Conservation (phyloP, 2,888 invertebrate genomes). For the Tenodera sinensis region DNA sequence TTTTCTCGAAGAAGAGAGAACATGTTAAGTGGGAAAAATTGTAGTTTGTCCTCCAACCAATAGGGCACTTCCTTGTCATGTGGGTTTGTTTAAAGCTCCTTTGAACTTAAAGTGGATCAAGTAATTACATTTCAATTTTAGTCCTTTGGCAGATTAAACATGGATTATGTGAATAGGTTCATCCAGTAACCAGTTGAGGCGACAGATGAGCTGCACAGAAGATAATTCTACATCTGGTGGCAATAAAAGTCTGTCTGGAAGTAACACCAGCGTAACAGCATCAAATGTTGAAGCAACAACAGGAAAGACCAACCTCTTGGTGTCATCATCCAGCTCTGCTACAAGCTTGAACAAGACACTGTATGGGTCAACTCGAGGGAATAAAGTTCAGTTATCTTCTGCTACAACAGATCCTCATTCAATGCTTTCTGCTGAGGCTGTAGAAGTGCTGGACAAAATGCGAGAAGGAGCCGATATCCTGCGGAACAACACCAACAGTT, state of each 20-base stretch:
- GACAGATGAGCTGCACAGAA: constrained; percentile 47
- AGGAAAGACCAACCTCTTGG: constrained; percentile 25
- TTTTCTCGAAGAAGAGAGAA: too few species aligned
- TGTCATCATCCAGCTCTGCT: constrained; percentile 34
- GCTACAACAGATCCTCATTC: constrained; percentile 19
- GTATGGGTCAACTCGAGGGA: constrained; percentile 40
- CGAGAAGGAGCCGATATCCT: constrained; percentile 67
- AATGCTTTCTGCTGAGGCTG: constrained; percentile 49
- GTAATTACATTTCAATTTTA: too few species aligned
- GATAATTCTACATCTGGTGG: constrained; percentile 47
- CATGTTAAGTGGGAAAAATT: too few species aligned
- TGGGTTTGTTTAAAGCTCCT: too few species aligned
- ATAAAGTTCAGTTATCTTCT: constrained; percentile 34
- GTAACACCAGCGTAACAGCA: neutral
- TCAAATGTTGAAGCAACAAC: constrained; percentile 11
- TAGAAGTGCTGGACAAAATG: constrained; percentile 64
- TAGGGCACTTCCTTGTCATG: too few species aligned
- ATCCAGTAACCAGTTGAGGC: constrained; percentile 36
- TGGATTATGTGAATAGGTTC: neutral
- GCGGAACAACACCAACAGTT: constrained; percentile 75
- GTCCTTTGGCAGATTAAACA: neutral
- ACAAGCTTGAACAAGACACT: constrained; percentile 42
- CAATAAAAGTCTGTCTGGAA: constrained; percentile 8
- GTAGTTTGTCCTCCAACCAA: too few species aligned
- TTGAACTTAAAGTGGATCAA: too few species aligned